A percentile compares a stretch with the other conserved stretches of the same genome.
Conservation (phyloP, 1,140 invertebrate genomes). For the Zaprionus ornatus region DNA sequence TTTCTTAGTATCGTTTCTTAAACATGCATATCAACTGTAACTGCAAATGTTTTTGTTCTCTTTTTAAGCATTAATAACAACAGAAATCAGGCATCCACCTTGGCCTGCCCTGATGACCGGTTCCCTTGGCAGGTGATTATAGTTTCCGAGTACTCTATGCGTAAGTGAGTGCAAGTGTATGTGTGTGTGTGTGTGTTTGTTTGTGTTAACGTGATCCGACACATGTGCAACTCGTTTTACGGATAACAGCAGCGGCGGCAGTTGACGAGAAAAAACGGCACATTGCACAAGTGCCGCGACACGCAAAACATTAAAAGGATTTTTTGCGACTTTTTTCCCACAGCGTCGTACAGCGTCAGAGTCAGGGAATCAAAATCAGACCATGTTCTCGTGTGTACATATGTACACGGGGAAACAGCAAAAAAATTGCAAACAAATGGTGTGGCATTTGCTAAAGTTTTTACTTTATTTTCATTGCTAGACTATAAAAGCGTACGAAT, state of each 20-base stretch:
- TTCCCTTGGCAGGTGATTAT: conserved; percentile 29
- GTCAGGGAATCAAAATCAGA: conserved; percentile 64
- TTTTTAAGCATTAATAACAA: conserved; percentile 31
- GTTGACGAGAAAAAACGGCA: conserved; percentile 15
- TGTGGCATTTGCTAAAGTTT: conserved; percentile 31
- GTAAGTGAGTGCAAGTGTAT: background rate
- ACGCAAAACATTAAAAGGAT: conserved; percentile 65
- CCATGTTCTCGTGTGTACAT: conserved; percentile 27
- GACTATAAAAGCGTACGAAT: conserved; percentile 49
- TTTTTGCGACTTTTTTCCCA: conserved; percentile 26
- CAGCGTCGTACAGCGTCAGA: conserved; percentile 18
- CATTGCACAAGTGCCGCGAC: conserved; percentile 47
- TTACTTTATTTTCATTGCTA: conserved; percentile 25
- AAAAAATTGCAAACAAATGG: conserved; percentile 61
- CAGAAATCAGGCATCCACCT: conserved; percentile 6
- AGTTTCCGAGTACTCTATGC: background rate
- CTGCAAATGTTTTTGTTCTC: conserved; percentile 3
- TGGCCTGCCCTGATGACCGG: conserved; percentile 4
- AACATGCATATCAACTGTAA: conserved; percentile 32
- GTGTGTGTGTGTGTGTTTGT: background rate
- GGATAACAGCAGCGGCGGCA: conserved; percentile 22
- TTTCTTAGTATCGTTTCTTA: conserved; percentile 57
- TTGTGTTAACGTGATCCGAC: conserved; percentile 41
- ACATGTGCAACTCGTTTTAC: conserved; percentile 47
- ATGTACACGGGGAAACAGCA: conserved; percentile 26